Percentiles rank a stretch among this genome's conserved stretches.
phyloP scores from a whole-genome alignment of 2,797 vertebrate species.

The Paramormyrops hopkinsi region DNA sequence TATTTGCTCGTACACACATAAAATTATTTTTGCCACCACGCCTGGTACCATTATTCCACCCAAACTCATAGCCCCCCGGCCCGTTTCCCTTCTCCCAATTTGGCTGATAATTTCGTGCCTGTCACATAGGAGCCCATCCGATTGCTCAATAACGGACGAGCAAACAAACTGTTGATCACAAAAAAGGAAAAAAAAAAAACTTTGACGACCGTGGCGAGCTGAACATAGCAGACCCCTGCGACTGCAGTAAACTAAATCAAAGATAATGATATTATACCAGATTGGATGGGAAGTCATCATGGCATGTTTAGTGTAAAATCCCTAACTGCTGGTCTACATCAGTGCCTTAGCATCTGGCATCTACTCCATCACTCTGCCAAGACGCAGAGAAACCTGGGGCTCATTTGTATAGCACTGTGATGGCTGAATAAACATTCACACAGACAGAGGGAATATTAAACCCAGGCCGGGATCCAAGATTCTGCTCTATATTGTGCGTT shows the following conservation, averaged over 20 bases:
- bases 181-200: background rate
- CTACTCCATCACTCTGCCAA: background rate
- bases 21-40: background rate
- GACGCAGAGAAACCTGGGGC: background rate
- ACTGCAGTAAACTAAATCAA: background rate
- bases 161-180: background rate
- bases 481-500: background rate
- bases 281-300: background rate
- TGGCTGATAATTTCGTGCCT: background rate
- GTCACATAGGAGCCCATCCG: background rate
- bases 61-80: background rate
- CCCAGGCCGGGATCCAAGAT: background rate
- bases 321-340: slow-evolving; percentile 1
- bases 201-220: background rate
- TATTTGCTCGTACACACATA: background rate
- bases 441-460: slow-evolving; percentile 13
- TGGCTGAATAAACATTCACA: slow-evolving; percentile 9
- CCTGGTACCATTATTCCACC: background rate
- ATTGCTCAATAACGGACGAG: background rate
- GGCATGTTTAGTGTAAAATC: slow-evolving; percentile 1
- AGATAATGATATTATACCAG: slow-evolving; percentile 11
- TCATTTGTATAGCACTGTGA: slow-evolving; percentile 8
- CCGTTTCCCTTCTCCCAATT: background rate
- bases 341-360: slow-evolving; percentile 6
- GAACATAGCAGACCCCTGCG: background rate